Base-by-base conservation (phyloP, 2,888 invertebrate genomes). In the Tortricodes alternella region DNA sequence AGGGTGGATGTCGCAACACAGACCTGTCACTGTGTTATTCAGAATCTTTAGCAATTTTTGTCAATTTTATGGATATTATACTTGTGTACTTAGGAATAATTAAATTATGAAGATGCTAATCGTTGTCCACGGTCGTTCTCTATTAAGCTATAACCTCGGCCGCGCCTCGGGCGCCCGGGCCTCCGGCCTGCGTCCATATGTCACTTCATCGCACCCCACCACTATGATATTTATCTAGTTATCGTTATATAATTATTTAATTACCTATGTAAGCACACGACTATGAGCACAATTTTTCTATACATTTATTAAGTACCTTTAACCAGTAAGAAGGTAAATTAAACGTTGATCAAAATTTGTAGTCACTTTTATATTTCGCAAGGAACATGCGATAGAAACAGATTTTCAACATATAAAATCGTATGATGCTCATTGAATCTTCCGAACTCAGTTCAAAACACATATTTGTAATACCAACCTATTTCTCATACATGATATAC, bases 51-150 rank as follows among this genome's bases (percentile, higher is more conserved):
- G 81, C 79, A 84, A 85, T 82, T 80, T 81, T 73, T 62, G 88
- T 88, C 85, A 88, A 88, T 87, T 88, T 83, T 81, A 79, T 72
- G 65, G 71, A 71, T 76, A 79, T 76, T 67, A 71, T 76, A 69
- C 79, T 78, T 74, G 68, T 85, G 80, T 84, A 80, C 66, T 72
- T 84, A 81, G 78, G 69, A 69, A 80, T 56, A 56, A 50, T 50
- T 50, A 56, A 56, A 55, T 43, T 80, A 78, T 71, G 59, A 76
- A 74, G 68, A 73, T 68, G 76, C 78, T 77, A 78, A 73, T 79
- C 68, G 75, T 74, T 74, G 77, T 82, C 77, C 68, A 78, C 62
- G 70, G 66, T 73, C 63, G 55, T 49, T 23, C 43, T 49, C n/a
- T n/a, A n/a, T 24, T 38, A 53, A 46, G 53, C 46, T 53, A 46